A percentile compares a stretch with the other conserved stretches of the same genome.
Conservation (phyloP, 1,140 invertebrate species). For the Drosophila watanabei region DNA sequence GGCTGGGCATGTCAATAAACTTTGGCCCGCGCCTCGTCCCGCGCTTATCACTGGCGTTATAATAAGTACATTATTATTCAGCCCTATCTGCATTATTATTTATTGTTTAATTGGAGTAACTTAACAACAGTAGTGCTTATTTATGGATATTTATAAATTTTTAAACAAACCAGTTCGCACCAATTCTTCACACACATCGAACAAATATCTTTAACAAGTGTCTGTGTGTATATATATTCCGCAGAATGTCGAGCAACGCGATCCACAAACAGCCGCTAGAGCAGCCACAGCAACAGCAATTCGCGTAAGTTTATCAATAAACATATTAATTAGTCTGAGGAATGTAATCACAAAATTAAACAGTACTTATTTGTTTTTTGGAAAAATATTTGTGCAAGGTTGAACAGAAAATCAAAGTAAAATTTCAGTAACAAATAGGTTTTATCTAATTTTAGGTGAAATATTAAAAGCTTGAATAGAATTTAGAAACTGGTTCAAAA, state of each 20-base stretch:
- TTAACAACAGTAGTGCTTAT: background rate
- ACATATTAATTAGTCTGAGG: slow-evolving; percentile 42
- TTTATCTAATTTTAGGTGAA: no score
- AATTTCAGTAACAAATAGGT: no score
- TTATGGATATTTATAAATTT: slow-evolving; percentile 4
- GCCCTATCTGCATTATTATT: slow-evolving; percentile 26
- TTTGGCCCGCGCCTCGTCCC: slow-evolving; percentile 24
- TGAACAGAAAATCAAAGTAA: background rate
- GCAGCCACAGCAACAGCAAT: slow-evolving; percentile 66
- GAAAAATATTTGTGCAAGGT: background rate
- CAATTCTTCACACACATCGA: slow-evolving; percentile 26
- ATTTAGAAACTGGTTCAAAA: background rate
- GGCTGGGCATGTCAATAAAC: slow-evolving; percentile 52
- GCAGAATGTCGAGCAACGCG: slow-evolving; percentile 54
- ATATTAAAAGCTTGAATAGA: background rate
- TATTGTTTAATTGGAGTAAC: slow-evolving; percentile 32
- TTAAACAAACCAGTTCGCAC: slow-evolving; percentile 45
- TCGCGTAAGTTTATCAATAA: slow-evolving; percentile 71
- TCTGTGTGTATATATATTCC: slow-evolving; percentile 25
- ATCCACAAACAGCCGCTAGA: slow-evolving; percentile 33
- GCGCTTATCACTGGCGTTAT: slow-evolving; percentile 26
- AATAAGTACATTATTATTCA: slow-evolving; percentile 15
- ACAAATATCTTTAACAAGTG: slow-evolving; percentile 8
- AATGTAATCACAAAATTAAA: slow-evolving; percentile 34
- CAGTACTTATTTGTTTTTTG: slow-evolving; percentile 10